Percentiles rank a stretch among this genome's conserved stretches.
Conservation (phyloP, 92 coral and sea anemone species). For the Parazoanthus darwini region DNA sequence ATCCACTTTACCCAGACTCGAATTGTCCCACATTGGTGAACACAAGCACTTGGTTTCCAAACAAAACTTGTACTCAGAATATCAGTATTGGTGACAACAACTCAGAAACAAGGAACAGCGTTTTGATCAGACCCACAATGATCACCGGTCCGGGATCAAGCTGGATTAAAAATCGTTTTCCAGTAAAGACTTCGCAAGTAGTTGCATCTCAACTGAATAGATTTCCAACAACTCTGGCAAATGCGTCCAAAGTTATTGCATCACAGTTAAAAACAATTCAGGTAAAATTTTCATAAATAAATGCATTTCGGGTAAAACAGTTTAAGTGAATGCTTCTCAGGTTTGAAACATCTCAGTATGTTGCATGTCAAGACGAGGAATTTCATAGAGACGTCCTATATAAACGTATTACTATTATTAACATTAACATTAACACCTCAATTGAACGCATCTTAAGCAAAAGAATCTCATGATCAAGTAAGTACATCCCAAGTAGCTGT, state of each 20-base stretch:
- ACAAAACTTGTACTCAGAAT: neutral
- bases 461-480: too few species aligned
- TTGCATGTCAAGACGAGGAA: too few species aligned
- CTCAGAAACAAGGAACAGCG: neutral
- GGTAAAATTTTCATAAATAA: too few species aligned
- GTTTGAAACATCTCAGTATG: too few species aligned
- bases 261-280: neutral
- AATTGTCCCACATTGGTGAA: neutral
- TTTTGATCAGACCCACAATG: neutral
- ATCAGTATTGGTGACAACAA: neutral
- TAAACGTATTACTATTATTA: too few species aligned
- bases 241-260: neutral
- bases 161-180: neutral
- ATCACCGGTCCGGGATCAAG: neutral
- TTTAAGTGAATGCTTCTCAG: too few species aligned
- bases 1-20: neutral
- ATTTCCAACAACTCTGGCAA: neutral
- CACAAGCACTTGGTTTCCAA: neutral
- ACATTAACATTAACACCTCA: too few species aligned
- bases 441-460: too few species aligned
- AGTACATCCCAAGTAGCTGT: too few species aligned
- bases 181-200: neutral
- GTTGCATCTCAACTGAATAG: neutral
- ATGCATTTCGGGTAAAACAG: neutral
- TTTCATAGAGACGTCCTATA: too few species aligned